Evolutionary conservation across 1,140 invertebrate species (phyloP).

Genomic region (Coenobita brevimanus): DNA sequence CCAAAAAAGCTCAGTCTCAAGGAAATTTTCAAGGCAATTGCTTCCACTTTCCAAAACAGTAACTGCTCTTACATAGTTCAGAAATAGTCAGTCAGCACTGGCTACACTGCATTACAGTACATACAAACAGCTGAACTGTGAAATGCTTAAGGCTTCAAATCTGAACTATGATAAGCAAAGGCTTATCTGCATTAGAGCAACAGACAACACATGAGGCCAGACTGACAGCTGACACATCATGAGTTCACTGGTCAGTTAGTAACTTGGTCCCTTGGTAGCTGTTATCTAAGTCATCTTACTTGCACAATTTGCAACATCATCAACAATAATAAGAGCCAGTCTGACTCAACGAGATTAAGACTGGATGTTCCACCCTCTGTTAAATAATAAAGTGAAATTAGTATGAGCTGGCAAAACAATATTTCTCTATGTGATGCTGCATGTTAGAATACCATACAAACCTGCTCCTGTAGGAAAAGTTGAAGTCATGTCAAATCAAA

Average conservation of each 20-base stretch:
- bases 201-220: constrained; percentile 6
- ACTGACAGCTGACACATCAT: constrained; percentile 17
- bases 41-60: constrained; percentile 22
- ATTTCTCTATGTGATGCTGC: constrained; percentile 33
- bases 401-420: constrained; percentile 20
- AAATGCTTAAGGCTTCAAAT: neutral
- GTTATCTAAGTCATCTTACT: constrained; percentile 41
- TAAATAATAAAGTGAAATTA: neutral
- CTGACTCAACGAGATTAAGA: too few relatives aligned
- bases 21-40: constrained; percentile 40
- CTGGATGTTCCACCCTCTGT: too few relatives aligned
- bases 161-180: constrained; percentile 48
- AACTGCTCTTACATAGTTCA: constrained; percentile 26
- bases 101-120: too few relatives aligned
- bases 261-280: constrained; percentile 64
- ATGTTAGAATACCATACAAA: constrained; percentile 49
- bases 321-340: too few relatives aligned
- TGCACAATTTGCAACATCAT: too few relatives aligned
- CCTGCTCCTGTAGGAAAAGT: constrained; percentile 60
- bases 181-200: constrained; percentile 40
- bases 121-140: too few relatives aligned
- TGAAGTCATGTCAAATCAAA: constrained; percentile 45
- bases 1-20: too few relatives aligned
- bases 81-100: too few relatives aligned
- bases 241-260: constrained; percentile 46